Base-by-base conservation (phyloP, 2,888 invertebrate species). In the Pseudococcus viburni region DNA sequence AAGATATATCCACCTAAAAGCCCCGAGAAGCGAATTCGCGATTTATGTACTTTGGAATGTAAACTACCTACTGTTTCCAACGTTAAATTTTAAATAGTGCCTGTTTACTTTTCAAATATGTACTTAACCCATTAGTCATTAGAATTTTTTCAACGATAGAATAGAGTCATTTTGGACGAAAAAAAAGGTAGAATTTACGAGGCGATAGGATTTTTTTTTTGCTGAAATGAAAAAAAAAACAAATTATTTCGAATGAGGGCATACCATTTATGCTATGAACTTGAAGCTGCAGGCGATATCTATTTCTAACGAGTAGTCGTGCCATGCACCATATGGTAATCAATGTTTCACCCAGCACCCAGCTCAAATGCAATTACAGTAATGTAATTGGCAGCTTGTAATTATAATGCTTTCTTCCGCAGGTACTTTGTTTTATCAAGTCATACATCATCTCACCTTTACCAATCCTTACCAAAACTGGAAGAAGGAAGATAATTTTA, bases 291-390 rank as follows among this genome's bases (percentile, higher is more conserved):
- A 22, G 46, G 80, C 80, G 46, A 46, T 42, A 19, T 17, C 33
- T 46, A 83, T 46, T 83, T 83, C 46, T 19, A 19, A 46, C 33
- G 1, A 73, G 80, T 19, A 83, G 46, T 46, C 42, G 42, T 83
- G 46, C 80, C 19, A 46, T 46, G 80, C 80, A 46, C 80, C 80
- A 83, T 83, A 83, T 83, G 80, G 80, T 83, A 73, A 33, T 33
- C 33, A 26, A 73, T 73, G 73, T 39, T 73, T 73, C 73, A 33
- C 26, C 64, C 2, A 64, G 64, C 64, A 64, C 22, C n/a, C 59
- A 17, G 17, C 59, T 59, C 3, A 73, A 73, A 73, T 73, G 46
- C 42, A 46, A 19, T 83, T 83, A 46, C 42, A 46, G 19, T 26
- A 42, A 46, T 83, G 19, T 83, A 83, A 83, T 46, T 83, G 80